Conservation (phyloP, 2,888 invertebrate genomes). For the Euplagia quadripunctaria region DNA sequence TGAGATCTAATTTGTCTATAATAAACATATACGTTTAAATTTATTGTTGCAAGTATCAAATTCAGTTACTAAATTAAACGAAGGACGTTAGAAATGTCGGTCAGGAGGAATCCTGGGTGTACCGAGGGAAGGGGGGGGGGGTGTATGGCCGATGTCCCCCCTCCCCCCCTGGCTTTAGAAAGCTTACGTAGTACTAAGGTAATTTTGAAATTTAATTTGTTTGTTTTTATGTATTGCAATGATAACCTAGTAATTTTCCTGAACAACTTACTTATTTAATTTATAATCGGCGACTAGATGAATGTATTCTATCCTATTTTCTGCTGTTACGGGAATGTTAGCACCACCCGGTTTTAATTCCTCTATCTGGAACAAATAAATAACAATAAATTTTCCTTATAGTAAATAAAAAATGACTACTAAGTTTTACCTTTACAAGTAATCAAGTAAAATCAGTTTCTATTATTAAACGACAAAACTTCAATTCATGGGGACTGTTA, state of each 20-base stretch:
- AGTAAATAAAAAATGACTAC: background rate
- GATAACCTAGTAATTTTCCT: background rate
- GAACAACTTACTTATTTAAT: conserved; percentile 89
- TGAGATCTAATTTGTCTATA: conserved; percentile 93
- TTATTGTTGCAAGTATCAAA: background rate
- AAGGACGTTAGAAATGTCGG: too few species aligned
- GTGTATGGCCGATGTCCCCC: too few species aligned
- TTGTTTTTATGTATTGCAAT: background rate
- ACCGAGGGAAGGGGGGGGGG: too few species aligned
- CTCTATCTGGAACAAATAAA: conserved; percentile 87
- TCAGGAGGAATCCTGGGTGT: too few species aligned
- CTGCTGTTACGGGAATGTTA: conserved; percentile 95
- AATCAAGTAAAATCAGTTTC: too few species aligned
- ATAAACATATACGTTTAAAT: background rate
- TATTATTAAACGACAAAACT: too few species aligned
- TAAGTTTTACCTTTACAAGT: background rate
- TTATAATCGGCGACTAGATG: conserved; percentile 98
- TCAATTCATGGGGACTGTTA: too few species aligned
- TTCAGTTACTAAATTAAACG: too few species aligned
- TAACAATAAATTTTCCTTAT: background rate
- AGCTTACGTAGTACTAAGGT: too few species aligned
- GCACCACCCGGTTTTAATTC: conserved; percentile 97
- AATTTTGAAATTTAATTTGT: background rate
- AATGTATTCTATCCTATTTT: conserved; percentile 98
- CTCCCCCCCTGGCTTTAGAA: too few species aligned